Conservation (phyloP, 2,797 vertebrate genomes). For the Hypotaenidia okinawae region DNA sequence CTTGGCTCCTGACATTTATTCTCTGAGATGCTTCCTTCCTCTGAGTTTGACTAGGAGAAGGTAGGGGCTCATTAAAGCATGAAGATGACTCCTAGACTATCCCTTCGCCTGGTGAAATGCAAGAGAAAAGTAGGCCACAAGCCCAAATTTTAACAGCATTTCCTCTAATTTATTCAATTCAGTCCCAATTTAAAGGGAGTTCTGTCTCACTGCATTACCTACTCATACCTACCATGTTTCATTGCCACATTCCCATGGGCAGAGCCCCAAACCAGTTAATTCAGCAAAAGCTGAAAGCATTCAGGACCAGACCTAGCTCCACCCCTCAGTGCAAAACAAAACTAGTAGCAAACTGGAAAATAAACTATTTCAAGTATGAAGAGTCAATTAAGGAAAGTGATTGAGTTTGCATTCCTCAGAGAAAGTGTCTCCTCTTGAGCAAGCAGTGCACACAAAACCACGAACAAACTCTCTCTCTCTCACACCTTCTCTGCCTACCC, state of each 20-base stretch:
- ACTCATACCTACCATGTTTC: not conserved
- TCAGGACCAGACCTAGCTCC: not conserved
- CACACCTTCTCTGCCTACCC: not conserved
- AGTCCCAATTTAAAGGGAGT: conserved; percentile 15
- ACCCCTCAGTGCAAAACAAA: not conserved
- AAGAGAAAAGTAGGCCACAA: conserved; percentile 49
- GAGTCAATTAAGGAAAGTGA: not conserved
- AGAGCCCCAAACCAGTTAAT: not conserved
- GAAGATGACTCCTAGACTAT: conserved; percentile 32
- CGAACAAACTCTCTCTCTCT: not conserved
- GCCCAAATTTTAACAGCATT: conserved; percentile 45
- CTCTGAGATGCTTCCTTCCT: conserved; percentile 11
- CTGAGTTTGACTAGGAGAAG: conserved; percentile 12
- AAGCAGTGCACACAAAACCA: not conserved
- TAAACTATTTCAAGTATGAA: not conserved
- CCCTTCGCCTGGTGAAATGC: not conserved
- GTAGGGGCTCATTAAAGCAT: conserved; percentile 57
- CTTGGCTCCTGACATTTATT: not conserved
- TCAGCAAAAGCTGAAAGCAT: not conserved
- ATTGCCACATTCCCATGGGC: not conserved
- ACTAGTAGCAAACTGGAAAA: not conserved
- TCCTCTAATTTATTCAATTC: conserved; percentile 37
- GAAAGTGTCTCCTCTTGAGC: not conserved
- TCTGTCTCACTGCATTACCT: not conserved
- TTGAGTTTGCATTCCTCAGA: not conserved